A percentile compares a stretch with the other conserved stretches of the same genome.
Evolutionary conservation across 2,888 invertebrate species (phyloP).

Genomic region (Xestia sexstrigata): DNA sequence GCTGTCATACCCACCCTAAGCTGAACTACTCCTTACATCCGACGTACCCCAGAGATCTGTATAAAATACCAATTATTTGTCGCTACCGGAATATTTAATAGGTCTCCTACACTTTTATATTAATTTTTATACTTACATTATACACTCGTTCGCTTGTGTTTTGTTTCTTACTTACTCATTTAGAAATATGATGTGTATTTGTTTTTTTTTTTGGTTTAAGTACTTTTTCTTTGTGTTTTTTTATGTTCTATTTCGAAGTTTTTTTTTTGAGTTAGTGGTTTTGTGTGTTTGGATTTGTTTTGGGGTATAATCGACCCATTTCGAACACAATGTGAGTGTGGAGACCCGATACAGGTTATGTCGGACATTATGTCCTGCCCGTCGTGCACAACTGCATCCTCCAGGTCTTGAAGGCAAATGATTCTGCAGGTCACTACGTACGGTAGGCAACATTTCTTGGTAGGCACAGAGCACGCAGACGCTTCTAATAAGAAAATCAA

Average conservation of each 20-base stretch:
- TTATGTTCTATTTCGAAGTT: conserved; percentile 15
- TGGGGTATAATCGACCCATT: too few species aligned
- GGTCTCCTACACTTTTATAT: conserved; percentile 74
- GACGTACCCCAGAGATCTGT: conserved; percentile 70
- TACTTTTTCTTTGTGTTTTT: conserved; percentile 18
- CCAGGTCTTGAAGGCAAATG: too few species aligned
- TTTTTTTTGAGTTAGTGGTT: not conserved
- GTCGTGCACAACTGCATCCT: too few species aligned
- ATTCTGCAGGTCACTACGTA: too few species aligned
- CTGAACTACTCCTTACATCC: conserved; percentile 38
- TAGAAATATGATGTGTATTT: conserved; percentile 25
- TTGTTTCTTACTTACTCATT: conserved; percentile 35
- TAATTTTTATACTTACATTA: conserved; percentile 69
- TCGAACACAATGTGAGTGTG: too few species aligned
- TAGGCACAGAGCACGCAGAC: too few species aligned
- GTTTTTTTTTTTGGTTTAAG: conserved; percentile 11
- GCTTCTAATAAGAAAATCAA: too few species aligned
- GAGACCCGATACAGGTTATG: too few species aligned
- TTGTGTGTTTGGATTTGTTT: too few species aligned
- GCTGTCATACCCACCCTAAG: conserved; percentile 50
- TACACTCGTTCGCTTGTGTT: conserved; percentile 39
- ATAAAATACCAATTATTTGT: conserved; percentile 85
- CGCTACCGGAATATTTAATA: conserved; percentile 75
- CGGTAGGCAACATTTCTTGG: too few species aligned
- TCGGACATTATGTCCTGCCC: too few species aligned